Evolutionary conservation across 2,888 invertebrate species (phyloP).

Genomic region (Tinea trinotella): DNA sequence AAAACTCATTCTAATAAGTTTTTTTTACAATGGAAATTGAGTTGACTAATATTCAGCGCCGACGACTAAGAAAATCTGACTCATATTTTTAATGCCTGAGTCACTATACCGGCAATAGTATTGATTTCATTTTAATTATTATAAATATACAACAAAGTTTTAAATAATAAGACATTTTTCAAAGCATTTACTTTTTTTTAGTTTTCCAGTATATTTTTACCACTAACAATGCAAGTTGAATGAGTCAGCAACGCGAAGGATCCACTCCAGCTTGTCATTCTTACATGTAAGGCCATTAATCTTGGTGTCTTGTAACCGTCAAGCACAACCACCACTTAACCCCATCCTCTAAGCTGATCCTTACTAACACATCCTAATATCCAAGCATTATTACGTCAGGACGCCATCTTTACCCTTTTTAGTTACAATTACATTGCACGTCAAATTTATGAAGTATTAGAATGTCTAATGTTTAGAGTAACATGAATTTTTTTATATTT

Average conservation of each 20-base stretch:
- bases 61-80: no score
- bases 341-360: constrained; percentile 10
- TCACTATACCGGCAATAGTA: no score
- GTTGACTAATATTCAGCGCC: no score
- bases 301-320: constrained; percentile 12
- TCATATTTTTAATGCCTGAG: no score
- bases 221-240: not conserved
- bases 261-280: constrained; percentile 8
- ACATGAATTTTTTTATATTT: no score
- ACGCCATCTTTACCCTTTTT: not conserved
- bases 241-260: constrained; percentile 6
- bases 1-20: no score
- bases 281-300: constrained; percentile 9
- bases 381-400: not conserved
- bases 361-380: not conserved
- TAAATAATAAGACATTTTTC: no score
- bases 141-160: no score
- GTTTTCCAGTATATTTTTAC: not conserved
- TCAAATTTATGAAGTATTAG: no score
- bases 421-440: constrained; percentile 5
- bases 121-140: no score
- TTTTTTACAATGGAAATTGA: no score
- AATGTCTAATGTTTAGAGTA: no score
- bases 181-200: not conserved
- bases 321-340: constrained; percentile 8